Evolutionary conservation across 2,797 vertebrate genomes (phyloP).

Genomic region (Ctenosaura bakeri): DNA sequence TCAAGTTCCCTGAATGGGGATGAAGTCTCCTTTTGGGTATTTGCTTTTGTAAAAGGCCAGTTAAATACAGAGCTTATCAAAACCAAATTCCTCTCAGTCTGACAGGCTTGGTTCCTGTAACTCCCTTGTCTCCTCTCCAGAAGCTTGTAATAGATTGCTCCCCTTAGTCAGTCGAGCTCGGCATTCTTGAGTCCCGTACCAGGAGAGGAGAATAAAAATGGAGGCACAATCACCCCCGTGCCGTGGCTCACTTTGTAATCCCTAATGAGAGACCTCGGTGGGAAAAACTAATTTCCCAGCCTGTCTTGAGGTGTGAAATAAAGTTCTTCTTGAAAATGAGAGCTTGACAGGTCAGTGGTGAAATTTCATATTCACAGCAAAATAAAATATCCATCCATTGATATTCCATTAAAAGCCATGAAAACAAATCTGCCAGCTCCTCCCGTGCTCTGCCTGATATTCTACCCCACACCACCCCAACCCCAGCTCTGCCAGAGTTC

Average conservation of each 20-base stretch:
- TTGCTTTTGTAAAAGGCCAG: conserved; percentile 48
- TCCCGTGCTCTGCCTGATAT: neutral
- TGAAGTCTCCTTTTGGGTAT: neutral
- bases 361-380: conserved; percentile 79
- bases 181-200: neutral
- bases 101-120: conserved; percentile 49
- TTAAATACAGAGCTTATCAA: conserved; percentile 41
- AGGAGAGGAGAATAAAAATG: conserved; percentile 50
- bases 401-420: conserved; percentile 78
- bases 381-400: conserved; percentile 80
- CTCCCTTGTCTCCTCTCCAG: conserved; percentile 23
- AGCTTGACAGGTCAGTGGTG: conserved; percentile 73
- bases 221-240: conserved; percentile 55
- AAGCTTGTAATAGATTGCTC: conserved; percentile 39
- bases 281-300: conserved; percentile 80
- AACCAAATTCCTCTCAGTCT: conserved; percentile 46
- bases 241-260: conserved; percentile 71
- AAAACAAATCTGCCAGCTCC: conserved; percentile 59
- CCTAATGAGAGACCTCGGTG: conserved; percentile 74
- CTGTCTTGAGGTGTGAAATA: conserved; percentile 77
- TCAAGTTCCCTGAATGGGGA: neutral
- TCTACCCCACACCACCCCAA: neutral
- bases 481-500: neutral
- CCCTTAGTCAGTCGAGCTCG: conserved; percentile 59
- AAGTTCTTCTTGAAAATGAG: conserved; percentile 77